Evolutionary conservation across 2,888 invertebrate species (phyloP).

Genomic region (Calameuta filiformis): DNA sequence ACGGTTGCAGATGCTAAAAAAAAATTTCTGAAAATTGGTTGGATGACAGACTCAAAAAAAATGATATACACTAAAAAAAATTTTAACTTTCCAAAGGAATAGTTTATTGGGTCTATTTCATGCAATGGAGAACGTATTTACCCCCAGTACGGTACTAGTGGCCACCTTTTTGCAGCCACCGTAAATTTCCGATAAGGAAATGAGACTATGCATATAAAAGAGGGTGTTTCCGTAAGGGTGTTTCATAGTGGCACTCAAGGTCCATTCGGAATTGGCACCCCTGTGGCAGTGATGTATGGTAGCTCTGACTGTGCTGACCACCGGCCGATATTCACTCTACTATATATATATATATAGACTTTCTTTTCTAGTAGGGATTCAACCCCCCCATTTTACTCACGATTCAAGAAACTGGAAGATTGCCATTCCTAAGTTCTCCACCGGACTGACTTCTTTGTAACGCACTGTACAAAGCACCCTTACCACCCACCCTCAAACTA

Average conservation of each 20-base stretch:
- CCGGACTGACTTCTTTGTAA: not conserved
- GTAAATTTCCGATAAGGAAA: constrained; percentile 62
- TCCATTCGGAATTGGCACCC: constrained; percentile 56
- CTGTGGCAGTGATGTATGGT: constrained; percentile 59
- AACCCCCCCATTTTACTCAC: not conserved
- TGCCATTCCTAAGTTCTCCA: not conserved
- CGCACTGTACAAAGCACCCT: not conserved
- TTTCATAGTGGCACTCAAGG: constrained; percentile 46
- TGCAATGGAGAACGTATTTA: not conserved
- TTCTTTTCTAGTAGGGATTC: not conserved
- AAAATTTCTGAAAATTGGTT: not conserved
- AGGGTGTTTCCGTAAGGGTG: constrained; percentile 45
- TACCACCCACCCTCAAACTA: not conserved
- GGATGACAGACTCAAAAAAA: not conserved
- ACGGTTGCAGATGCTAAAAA: not conserved
- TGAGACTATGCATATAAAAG: constrained; percentile 64
- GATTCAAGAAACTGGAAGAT: not conserved
- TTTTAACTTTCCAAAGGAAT: not conserved
- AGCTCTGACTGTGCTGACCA: constrained; percentile 34
- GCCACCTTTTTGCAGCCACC: not conserved
- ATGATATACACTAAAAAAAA: not conserved
- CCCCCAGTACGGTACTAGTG: not conserved
- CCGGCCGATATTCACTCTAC: not conserved
- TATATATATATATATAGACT: not conserved
- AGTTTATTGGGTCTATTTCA: not conserved